Conservation (phyloP, 2,888 invertebrate genomes). For the Junonia oenone region DNA sequence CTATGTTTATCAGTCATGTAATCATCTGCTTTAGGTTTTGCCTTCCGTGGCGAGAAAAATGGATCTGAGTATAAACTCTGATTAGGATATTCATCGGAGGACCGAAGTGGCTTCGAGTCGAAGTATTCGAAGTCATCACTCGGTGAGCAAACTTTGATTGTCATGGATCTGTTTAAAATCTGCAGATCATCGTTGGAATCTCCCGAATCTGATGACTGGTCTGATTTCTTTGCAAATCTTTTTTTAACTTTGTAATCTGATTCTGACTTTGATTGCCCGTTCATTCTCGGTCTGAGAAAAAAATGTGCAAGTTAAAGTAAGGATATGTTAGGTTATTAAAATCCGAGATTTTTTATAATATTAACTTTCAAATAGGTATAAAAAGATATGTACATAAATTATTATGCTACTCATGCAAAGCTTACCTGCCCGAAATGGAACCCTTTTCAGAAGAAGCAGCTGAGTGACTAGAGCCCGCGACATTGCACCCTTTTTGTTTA, state of each 20-base stretch:
- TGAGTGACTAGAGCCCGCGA: slow-evolving; percentile 41
- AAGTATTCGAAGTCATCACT: slow-evolving; percentile 82
- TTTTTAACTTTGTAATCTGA: slow-evolving; percentile 44
- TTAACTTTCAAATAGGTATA: too few relatives aligned
- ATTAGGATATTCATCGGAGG: slow-evolving; percentile 54
- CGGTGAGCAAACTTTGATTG: slow-evolving; percentile 76
- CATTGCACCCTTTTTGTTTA: slow-evolving; percentile 50
- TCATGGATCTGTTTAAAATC: slow-evolving; percentile 68
- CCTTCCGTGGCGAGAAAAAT: slow-evolving; percentile 50
- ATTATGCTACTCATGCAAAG: neutral
- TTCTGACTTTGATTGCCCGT: slow-evolving; percentile 42
- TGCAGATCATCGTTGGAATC: slow-evolving; percentile 74
- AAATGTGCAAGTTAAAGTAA: too few relatives aligned
- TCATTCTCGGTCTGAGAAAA: slow-evolving; percentile 44
- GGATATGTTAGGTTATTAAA: too few relatives aligned
- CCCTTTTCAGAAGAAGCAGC: slow-evolving; percentile 45
- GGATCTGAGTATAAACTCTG: slow-evolving; percentile 56
- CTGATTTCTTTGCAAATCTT: slow-evolving; percentile 40
- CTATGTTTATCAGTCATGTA: slow-evolving; percentile 74
- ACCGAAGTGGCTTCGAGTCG: slow-evolving; percentile 58
- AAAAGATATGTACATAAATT: too few relatives aligned
- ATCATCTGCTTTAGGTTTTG: slow-evolving; percentile 72
- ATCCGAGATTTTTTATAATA: too few relatives aligned
- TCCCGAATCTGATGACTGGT: slow-evolving; percentile 64
- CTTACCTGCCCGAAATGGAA: slow-evolving; percentile 44